Base-by-base conservation (phyloP, 2,888 invertebrate genomes). In the Tineola bisselliella region DNA sequence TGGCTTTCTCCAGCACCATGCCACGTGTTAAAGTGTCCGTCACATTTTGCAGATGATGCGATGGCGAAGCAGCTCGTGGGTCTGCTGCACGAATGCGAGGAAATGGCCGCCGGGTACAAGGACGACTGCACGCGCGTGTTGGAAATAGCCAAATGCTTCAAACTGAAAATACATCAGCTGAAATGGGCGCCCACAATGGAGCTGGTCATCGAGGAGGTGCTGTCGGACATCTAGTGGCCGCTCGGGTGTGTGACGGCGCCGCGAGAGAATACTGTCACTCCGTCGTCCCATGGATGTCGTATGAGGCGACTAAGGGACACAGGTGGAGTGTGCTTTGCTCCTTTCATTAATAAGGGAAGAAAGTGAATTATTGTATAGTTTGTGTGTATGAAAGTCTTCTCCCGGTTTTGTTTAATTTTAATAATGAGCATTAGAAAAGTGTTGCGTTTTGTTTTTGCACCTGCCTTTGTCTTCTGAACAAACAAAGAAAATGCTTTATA, bases 161-260 rank as follows among this genome's bases (percentile, higher is more conserved):
- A 78, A 0, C 69, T 70, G 48, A 79, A 77, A 68, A 80, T 86
- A 4, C 81, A 84, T 62, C 72, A 72, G 58, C 75, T 84, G 15
- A 76, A 83, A 61, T 86, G 84, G 86, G 81, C 84, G 0, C 86
- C 84, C 0, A 70, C 70, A 63, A 77, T 84, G 75, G 77, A 82
- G 59, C 69, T 73, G 6, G 60, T 79, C 1, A 66, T 86, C 1
- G 81, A 75, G 48, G 84, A 86, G 64, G 59, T 84, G 44, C 73
- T 84, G 75, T 68, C 71, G 3, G 76, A 73, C 11, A 63, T 74
- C 0, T 72, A 72, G 25, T 17, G 15, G 38, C 3, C 38, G 3
- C 10, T 38, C 6, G 2, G 38, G 38, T 10, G 38, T 38, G 38
- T 38, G 38, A 12, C 38, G n/a, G 38, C 38, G 38, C 38, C 38